These are phyloP conservation scores for Epinephelus awoara DNA, from an alignment of 2,797 vertebrate species.

Conservation along the genomic window DNA sequence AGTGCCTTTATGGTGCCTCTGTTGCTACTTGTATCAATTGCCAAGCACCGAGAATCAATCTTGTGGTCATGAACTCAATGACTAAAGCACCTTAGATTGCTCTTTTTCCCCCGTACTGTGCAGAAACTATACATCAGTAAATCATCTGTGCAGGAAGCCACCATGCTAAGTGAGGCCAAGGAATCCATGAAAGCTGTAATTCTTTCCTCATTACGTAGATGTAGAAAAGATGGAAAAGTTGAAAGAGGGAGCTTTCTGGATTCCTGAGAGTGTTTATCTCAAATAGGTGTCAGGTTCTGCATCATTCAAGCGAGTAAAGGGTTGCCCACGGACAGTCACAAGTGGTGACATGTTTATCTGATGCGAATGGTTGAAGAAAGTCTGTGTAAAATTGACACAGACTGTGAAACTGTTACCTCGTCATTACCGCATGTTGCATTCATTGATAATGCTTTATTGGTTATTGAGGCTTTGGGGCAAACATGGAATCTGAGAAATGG, in stretches of 20 bases:
- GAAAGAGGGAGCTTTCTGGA: not conserved
- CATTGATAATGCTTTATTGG: slow-evolving; percentile 9
- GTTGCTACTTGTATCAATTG: slow-evolving; percentile 6
- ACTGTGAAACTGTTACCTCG: slow-evolving; percentile 14
- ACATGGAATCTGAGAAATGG: not conserved
- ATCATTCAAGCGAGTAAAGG: not conserved
- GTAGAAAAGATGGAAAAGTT: not conserved
- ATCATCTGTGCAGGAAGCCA: not conserved
- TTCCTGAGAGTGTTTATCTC: not conserved
- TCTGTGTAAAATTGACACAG: not conserved
- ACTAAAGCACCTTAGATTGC: slow-evolving; percentile 4
- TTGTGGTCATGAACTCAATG: not conserved
- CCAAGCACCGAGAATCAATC: slow-evolving; percentile 7
- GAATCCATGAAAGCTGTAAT: not conserved
- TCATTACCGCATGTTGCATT: not conserved
- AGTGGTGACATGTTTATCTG: not conserved
- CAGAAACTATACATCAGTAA: not conserved
- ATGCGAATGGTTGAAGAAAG: not conserved
- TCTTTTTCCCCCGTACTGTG: not conserved
- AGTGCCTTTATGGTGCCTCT: not conserved
- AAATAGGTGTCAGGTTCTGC: not conserved
- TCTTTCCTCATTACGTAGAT: not conserved
- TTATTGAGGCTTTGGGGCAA: not conserved
- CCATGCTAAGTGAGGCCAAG: not conserved
- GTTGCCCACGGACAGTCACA: not conserved